Conservation (phyloP, 2,888 invertebrate genomes). For the Lampropteryx suffumata region DNA sequence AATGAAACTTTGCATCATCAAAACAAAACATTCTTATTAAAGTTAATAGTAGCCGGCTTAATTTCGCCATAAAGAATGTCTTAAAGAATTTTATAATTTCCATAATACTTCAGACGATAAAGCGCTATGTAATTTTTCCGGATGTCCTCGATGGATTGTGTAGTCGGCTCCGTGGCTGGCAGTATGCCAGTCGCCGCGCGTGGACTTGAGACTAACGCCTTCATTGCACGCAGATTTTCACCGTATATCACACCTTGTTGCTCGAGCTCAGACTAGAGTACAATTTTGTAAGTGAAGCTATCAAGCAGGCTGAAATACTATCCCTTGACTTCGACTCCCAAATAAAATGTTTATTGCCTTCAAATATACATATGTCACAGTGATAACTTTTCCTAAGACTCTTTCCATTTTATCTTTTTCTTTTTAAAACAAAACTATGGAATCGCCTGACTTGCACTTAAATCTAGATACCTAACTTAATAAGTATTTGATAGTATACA, state of each 20-base stretch:
- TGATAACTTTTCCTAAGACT: no score
- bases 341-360: no score
- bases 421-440: no score
- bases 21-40: no score
- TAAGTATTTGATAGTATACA: neutral
- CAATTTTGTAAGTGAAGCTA: neutral
- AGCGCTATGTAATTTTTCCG: constrained; percentile 25
- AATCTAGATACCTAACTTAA: neutral
- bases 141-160: constrained; percentile 20
- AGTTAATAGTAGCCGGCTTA: no score
- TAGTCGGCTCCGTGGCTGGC: constrained; percentile 1
- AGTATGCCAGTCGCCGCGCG: neutral
- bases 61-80: no score
- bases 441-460: constrained; percentile 3
- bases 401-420: no score
- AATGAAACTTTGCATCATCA: no score
- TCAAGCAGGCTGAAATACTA: neutral
- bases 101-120: constrained; percentile 19
- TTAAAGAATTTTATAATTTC: constrained; percentile 8
- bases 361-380: no score
- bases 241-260: constrained; percentile 20
- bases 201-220: neutral
- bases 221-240: constrained; percentile 4
- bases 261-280: neutral
- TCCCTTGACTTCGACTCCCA: neutral